Base-by-base conservation (phyloP, 2,888 invertebrate species). In the Lasioglossum leucozonium region DNA sequence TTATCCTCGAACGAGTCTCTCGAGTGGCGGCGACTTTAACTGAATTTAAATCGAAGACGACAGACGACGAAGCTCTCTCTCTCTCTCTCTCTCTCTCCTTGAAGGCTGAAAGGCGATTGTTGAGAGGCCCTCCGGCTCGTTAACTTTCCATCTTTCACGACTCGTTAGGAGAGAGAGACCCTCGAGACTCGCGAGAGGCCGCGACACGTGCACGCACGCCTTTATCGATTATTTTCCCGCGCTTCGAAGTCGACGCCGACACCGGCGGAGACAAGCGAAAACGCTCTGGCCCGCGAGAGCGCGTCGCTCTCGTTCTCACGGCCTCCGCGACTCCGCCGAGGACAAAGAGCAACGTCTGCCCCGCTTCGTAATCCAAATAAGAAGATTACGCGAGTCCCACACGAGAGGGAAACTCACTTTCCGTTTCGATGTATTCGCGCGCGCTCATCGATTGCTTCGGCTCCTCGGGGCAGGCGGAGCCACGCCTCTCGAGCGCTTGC, bases 1-100 rank as follows among this genome's bases (percentile, higher is more conserved):
- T 62, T 30, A 62, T 30, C 62, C 62, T 30, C 16, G 16, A 6
- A 18, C 30, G 62, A 18, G 62, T 37, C 65, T 37, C 65, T 67
- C 65, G 65, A 22, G 67, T 4, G 22, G 26, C 13, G 44, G 55
- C 4, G 69, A 58, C 79, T 87, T 82, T 82, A 82, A 86, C 85
- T 72, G 80, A 87, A 89, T 87, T 84, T 78, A 62, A 91, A 89
- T 91, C 85, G 82, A 76, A 79, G 72, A 71, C 78, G 84, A 85
- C 78, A 51, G 62, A 69, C 77, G 74, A 79, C 73, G 75, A 62
- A 65, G 65, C 42, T 55, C 11, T n/a, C n/a, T n/a, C n/a, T 16
- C 44, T 44, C 16, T 44, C 44, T 44, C 44, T 44, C 16, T 44
- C 13, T 26, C n/a, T 26, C 65, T 30, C 65, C n/a, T n/a, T n/a